A percentile compares a stretch with the other conserved stretches of the same genome.
Evolutionary conservation across 1,140 invertebrate species (phyloP).

Genomic region (Chlorops oryzae): DNA sequence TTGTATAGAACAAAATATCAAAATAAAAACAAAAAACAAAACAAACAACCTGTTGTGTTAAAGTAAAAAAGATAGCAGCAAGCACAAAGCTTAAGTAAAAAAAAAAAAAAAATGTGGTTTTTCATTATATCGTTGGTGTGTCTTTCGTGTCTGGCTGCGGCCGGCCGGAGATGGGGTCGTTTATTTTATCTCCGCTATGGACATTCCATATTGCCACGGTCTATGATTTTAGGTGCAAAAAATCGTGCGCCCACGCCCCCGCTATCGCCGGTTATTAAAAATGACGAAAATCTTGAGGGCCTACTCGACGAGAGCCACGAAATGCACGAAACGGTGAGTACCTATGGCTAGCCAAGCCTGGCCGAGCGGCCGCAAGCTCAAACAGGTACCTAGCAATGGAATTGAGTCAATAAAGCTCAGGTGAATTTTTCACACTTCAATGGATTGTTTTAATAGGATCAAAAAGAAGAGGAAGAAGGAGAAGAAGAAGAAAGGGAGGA

Average conservation of each 20-base stretch:
- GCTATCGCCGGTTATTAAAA: conserved; percentile 32
- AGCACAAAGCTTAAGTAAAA: background rate
- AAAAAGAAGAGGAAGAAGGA: too few species aligned
- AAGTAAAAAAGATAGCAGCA: too few species aligned
- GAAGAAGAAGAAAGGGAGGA: too few species aligned
- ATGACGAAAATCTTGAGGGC: conserved; percentile 43
- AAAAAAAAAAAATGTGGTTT: conserved; percentile 34
- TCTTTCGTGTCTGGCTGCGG: conserved; percentile 28
- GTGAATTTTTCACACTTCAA: too few species aligned
- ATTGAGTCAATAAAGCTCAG: too few species aligned
- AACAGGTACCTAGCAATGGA: too few species aligned
- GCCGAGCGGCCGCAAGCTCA: too few species aligned
- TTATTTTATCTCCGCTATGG: conserved; percentile 42
- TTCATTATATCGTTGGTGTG: conserved; percentile 25
- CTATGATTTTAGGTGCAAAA: conserved; percentile 27
- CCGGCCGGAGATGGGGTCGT: conserved; percentile 41
- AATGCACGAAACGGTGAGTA: conserved; percentile 47
- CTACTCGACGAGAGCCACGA: conserved; percentile 41
- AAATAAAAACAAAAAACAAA: background rate
- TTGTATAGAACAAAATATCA: too few species aligned
- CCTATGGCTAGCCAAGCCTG: too few species aligned
- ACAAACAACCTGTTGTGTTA: too few species aligned
- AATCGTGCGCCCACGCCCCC: conserved; percentile 43
- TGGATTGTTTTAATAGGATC: too few species aligned
- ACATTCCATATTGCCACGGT: conserved; percentile 38